Evolutionary conservation across 2,888 invertebrate genomes (phyloP).

Genomic region (Epirrita christyi): DNA sequence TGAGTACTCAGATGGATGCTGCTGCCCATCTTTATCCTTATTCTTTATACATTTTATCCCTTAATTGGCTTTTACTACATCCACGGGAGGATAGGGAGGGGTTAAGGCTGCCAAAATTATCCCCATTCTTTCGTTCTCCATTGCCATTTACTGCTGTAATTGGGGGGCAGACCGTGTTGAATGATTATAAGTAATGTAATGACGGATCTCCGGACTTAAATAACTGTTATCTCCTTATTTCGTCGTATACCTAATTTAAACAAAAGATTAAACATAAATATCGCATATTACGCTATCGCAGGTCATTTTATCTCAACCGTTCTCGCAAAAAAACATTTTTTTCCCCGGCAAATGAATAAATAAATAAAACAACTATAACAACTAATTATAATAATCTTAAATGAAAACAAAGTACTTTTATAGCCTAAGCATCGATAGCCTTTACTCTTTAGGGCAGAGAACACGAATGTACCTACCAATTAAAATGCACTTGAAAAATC

Average conservation of each 20-base stretch:
- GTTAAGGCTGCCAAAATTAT: too few relatives aligned
- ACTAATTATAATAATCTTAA: slow-evolving; percentile 33
- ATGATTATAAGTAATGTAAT: slow-evolving; percentile 15
- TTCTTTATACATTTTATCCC: too few relatives aligned
- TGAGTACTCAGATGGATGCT: too few relatives aligned
- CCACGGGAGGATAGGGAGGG: too few relatives aligned
- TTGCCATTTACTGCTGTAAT: too few relatives aligned
- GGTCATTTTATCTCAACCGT: slow-evolving; percentile 23
- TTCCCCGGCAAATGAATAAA: slow-evolving; percentile 1
- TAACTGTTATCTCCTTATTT: slow-evolving; percentile 23
- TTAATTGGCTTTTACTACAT: too few relatives aligned
- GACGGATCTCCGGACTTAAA: slow-evolving; percentile 9
- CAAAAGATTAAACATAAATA: slow-evolving; percentile 16
- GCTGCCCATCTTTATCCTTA: too few relatives aligned
- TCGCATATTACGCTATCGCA: slow-evolving; percentile 42
- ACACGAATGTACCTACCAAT: slow-evolving; percentile 5
- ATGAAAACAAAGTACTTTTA: slow-evolving; percentile 28
- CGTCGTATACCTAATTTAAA: slow-evolving; percentile 1
- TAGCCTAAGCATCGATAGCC: slow-evolving; percentile 26
- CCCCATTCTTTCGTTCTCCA: too few relatives aligned
- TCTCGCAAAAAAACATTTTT: slow-evolving; percentile 2
- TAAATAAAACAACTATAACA: slow-evolving; percentile 24
- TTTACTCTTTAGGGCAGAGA: slow-evolving; percentile 12
- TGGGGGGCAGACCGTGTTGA: too few relatives aligned
- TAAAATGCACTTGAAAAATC: slow-evolving; percentile 10